Evolutionary conservation across 1,140 invertebrate genomes (phyloP).

Genomic region (Ips typographus): DNA sequence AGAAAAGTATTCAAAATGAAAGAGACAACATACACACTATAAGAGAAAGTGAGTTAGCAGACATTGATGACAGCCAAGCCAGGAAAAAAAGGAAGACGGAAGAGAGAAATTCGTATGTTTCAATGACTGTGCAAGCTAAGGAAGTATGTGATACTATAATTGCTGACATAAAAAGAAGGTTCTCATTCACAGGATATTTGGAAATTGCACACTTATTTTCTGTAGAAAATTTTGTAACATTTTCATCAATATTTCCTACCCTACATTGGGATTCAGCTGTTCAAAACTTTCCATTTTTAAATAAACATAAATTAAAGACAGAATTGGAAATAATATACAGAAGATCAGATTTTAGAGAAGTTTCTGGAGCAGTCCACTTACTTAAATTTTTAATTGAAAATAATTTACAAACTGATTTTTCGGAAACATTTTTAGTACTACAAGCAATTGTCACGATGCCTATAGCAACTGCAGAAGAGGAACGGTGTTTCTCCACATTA

Average conservation of each 20-base stretch:
- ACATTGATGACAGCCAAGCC: too few species aligned
- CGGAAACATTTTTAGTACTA: slow-evolving; percentile 35
- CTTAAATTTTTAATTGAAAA: slow-evolving; percentile 33
- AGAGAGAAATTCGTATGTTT: too few species aligned
- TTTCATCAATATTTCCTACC: slow-evolving; percentile 10
- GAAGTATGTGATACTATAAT: slow-evolving; percentile 41
- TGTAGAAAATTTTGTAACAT: slow-evolving; percentile 25
- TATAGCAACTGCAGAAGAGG: slow-evolving; percentile 42
- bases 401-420: slow-evolving; percentile 36
- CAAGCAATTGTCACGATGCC: slow-evolving; percentile 38
- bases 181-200: slow-evolving; percentile 34
- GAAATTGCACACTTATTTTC: slow-evolving; percentile 25
- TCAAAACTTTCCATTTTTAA: slow-evolving; percentile 17
- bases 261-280: neutral
- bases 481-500: slow-evolving; percentile 47
- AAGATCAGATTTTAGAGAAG: slow-evolving; percentile 26
- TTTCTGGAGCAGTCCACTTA: slow-evolving; percentile 18
- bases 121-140: neutral
- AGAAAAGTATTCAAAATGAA: too few species aligned
- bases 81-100: too few species aligned
- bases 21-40: too few species aligned
- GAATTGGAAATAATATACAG: slow-evolving; percentile 33
- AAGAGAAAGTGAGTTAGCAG: too few species aligned
- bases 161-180: slow-evolving; percentile 26
- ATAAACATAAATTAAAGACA: slow-evolving; percentile 19